Conservation (phyloP, 2,797 vertebrate genomes). For the Rhabdomys pumilio region DNA sequence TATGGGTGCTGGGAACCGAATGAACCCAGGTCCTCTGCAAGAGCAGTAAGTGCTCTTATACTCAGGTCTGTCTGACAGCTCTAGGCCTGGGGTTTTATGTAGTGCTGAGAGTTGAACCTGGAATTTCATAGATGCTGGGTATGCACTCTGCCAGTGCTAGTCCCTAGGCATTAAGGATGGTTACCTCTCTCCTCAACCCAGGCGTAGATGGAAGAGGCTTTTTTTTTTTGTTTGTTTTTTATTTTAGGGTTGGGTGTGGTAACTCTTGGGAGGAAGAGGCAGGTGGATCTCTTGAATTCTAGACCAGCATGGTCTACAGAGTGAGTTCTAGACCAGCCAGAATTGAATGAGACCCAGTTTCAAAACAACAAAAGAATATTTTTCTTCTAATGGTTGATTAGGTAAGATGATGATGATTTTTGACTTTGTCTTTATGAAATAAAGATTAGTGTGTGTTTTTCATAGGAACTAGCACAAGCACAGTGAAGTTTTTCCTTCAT, state of each 20-base stretch:
- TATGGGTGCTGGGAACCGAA: background rate
- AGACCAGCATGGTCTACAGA: background rate
- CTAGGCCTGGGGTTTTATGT: background rate
- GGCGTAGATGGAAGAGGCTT: conserved; percentile 52
- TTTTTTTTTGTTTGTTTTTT: background rate
- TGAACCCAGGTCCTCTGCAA: background rate
- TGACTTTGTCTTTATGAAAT: conserved; percentile 65
- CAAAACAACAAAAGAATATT: background rate
- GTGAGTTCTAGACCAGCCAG: background rate
- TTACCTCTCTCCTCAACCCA: conserved; percentile 1
- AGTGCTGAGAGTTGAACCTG: background rate
- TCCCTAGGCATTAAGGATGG: background rate
- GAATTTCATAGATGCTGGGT: background rate
- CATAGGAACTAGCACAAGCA: conserved; percentile 17
- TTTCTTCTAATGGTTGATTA: background rate
- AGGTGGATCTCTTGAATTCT: background rate
- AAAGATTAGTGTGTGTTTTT: conserved; percentile 66
- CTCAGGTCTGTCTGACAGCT: background rate
- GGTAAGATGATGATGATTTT: conserved; percentile 62
- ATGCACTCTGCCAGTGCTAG: background rate
- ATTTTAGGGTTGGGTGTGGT: background rate
- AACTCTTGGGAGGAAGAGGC: background rate
- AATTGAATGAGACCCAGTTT: background rate
- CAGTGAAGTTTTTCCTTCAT: conserved; percentile 41
- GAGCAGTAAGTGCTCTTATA: background rate